phyloP scores from a whole-genome alignment of 2,888 invertebrate genomes.

The Bhutanitis thaidina region DNA sequence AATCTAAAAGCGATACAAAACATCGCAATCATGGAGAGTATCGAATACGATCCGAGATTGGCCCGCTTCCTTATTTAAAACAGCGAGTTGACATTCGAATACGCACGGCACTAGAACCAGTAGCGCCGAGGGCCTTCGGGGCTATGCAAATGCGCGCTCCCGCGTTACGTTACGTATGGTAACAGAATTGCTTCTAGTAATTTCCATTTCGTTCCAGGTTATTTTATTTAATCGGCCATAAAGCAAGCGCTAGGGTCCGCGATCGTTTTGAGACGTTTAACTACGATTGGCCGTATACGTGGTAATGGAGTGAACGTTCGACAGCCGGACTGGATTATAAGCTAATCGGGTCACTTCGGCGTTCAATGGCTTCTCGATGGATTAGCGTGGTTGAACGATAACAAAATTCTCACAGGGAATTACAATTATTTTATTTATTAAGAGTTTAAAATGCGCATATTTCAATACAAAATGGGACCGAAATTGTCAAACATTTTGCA shows the following conservation, averaged over 20 bases:
- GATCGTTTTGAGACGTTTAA: slow-evolving; percentile 20
- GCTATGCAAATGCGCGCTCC: slow-evolving; percentile 59
- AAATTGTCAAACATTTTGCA: too few relatives aligned
- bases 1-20: background rate
- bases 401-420: too few relatives aligned
- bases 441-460: too few relatives aligned
- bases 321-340: background rate
- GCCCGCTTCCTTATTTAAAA: slow-evolving; percentile 6
- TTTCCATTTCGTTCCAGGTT: slow-evolving; percentile 58
- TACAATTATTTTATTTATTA: too few relatives aligned
- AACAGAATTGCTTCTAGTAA: slow-evolving; percentile 62
- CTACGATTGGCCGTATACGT: slow-evolving; percentile 6
- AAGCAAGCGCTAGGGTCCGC: slow-evolving; percentile 27
- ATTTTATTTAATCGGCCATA: slow-evolving; percentile 45
- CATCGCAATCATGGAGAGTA: background rate
- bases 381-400: too few relatives aligned
- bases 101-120: slow-evolving; percentile 21
- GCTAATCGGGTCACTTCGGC: background rate
- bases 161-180: slow-evolving; percentile 65
- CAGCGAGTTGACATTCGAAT: slow-evolving; percentile 20
- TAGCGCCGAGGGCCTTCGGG: slow-evolving; percentile 31
- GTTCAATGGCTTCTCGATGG: background rate
- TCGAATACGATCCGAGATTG: slow-evolving; percentile 12
- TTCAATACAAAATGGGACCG: too few relatives aligned
- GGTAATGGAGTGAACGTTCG: background rate